Base-by-base conservation (phyloP, 2,797 vertebrate genomes). In the Scomberomorus guttatus region DNA sequence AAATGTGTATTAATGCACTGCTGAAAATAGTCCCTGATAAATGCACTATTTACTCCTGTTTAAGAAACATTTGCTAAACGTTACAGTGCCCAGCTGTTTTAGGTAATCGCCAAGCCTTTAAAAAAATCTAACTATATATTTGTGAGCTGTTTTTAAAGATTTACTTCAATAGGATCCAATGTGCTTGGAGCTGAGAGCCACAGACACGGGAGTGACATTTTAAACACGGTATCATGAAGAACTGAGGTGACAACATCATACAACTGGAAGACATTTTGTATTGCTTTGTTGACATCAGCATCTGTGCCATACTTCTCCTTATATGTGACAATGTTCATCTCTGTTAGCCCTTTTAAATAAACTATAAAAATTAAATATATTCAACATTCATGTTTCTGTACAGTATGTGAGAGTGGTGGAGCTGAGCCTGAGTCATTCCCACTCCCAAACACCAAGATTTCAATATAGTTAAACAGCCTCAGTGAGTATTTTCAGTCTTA, bases 401-500 rank as follows among this genome's bases (percentile, higher is more conserved):
- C 48, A 48, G 50, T n/a, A 10, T 6, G 42, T 44, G 66, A 55
- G 54, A 20, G 20, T 32, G 48, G 44, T 18, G 18, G 60, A 66
- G 71, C 51, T 48, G 15, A 48, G 27, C 9, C 39, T 57, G 79
- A 83, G 61, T 89, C 82, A 78, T 27, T n/a, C 24, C 42, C 55
- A 44, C 59, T 68, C 57, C 52, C 27, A 54, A 15, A 64, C 58
- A 64, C 66, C 34, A 10, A 48, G n/a, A 75, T 72, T 48, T 84
- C 74, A 67, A 82, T 59, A n/a, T 14, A 64, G 64, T 48, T 39
- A 14, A 80, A 61, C 59, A 69, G 58, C 37, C 63, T 12, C 56
- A 34, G 52, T 79, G 87, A 87, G 48, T 87, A 78, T 76, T 66
- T 51, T 55, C 54, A 55, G 48, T 73, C 61, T 37, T 77, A 39